These are phyloP conservation scores for Scolopax rusticola DNA, from an alignment of 2,797 vertebrate species.

Conservation along the genomic window DNA sequence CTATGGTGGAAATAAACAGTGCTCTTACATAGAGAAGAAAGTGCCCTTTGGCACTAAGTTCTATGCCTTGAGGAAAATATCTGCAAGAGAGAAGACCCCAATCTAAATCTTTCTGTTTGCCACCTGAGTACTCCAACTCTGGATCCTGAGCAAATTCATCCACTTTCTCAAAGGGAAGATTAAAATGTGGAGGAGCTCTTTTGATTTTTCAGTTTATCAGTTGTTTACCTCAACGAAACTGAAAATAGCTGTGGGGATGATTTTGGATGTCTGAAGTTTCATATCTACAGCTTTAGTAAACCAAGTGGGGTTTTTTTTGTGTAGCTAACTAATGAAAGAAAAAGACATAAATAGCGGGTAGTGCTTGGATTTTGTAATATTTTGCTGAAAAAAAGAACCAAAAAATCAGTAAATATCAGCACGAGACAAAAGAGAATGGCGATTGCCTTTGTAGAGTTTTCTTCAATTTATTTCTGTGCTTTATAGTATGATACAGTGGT, in stretches of 20 bases:
- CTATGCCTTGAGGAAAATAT: background rate
- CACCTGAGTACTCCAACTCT: background rate
- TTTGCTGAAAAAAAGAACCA: background rate
- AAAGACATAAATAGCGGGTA: background rate
- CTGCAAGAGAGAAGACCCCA: background rate
- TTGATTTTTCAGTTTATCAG: background rate
- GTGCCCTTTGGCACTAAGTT: background rate
- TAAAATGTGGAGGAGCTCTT: background rate
- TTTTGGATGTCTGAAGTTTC: background rate
- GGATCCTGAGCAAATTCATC: background rate
- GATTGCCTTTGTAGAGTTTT: background rate
- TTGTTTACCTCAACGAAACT: background rate
- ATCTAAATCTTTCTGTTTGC: background rate
- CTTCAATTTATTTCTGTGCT: background rate
- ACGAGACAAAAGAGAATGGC: background rate
- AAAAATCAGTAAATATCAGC: background rate
- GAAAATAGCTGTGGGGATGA: background rate
- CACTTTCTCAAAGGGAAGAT: background rate
- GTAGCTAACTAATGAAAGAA: background rate
- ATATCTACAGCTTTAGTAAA: background rate
- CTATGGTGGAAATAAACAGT: background rate
- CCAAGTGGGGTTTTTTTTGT: background rate
- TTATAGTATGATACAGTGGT: background rate
- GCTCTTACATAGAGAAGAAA: background rate
- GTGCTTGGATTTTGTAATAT: background rate